Evolutionary conservation across 1,140 invertebrate genomes (phyloP).

Genomic region (Aphelinus certus): DNA sequence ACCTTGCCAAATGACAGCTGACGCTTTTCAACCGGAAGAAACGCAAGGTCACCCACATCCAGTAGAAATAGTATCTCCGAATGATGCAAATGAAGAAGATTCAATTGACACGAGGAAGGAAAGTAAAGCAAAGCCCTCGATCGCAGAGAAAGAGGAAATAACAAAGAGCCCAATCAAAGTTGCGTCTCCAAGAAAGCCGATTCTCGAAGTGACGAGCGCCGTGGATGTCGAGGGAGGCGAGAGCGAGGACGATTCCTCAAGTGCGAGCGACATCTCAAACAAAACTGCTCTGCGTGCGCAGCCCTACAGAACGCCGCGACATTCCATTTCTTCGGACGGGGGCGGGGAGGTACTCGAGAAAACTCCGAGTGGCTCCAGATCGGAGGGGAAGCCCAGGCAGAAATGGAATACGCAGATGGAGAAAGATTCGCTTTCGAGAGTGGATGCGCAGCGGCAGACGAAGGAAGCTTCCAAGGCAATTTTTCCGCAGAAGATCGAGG

Average conservation of each 20-base stretch:
- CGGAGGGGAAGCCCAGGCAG: constrained; percentile 45
- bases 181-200: background rate
- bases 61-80: background rate
- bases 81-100: background rate
- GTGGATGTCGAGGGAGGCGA: constrained; percentile 35
- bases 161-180: constrained; percentile 6
- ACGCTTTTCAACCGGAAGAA: background rate
- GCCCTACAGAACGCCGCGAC: constrained; percentile 56
- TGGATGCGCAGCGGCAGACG: background rate
- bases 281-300: constrained; percentile 56
- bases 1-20: background rate
- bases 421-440: constrained; percentile 30
- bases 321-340: constrained; percentile 39
- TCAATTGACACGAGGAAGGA: too few relatives aligned
- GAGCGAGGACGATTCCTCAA: constrained; percentile 57
- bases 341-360: background rate
- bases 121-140: background rate
- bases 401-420: constrained; percentile 37
- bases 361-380: constrained; percentile 3
- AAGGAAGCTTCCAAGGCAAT: background rate
- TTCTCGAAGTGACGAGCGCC: constrained; percentile 1
- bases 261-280: constrained; percentile 58
- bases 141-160: constrained; percentile 7
- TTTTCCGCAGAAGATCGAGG: constrained; percentile 22
- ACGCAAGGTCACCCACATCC: constrained; percentile 8